Base-by-base conservation (phyloP, 1,140 invertebrate species). In the Zaprionus camerounensis region DNA sequence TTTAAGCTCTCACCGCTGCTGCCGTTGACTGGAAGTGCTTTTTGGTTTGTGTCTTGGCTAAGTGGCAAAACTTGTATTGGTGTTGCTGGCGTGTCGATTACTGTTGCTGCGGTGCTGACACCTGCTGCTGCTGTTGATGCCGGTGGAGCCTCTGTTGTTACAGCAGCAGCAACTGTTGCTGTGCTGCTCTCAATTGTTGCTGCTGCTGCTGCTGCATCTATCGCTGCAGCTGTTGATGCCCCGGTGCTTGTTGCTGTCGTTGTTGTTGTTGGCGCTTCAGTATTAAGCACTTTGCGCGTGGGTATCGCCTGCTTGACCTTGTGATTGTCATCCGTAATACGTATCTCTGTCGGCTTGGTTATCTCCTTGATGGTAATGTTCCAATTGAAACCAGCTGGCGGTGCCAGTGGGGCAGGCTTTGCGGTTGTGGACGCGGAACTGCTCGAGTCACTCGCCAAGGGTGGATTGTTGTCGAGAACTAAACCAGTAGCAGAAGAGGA, bases 301-400 rank as follows among this genome's bases (percentile, higher is more conserved):
- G 82, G 80, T 63, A 86, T 79, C 46, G 78, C 65, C 34, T 81
- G 80, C 66, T 92, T 92, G 24, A 72, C 71, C 83, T 82, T 92
- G 58, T 65, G 74, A 70, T 87, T 92, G 46, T 91, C 92, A 63
- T 92, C 92, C 6, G 90, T 93, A 41, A 93, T 93, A 46, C 92
- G 92, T 66, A 93, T 93, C 62, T 93, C 92, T 2, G 85, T 82
- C 2, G 88, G 91, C 71, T 93, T 93, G 36, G 92, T 93, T 69
- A 93, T 93, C 80, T 93, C 92, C 83, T 93, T 93, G 63, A 93
- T 93, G 61, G 91, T 93, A 20, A 93, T 93, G 28, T 92, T 92
- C 75, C 82, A 91, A 76, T 92, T 92, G 46, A 78, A 82, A 3
- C 81, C 80, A n/a, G 65, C 76, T 26, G 82, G 71, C 41, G 67